These are phyloP conservation scores for Salticus scenicus DNA, from an alignment of 2,888 invertebrate genomes.

Conservation along the genomic window DNA sequence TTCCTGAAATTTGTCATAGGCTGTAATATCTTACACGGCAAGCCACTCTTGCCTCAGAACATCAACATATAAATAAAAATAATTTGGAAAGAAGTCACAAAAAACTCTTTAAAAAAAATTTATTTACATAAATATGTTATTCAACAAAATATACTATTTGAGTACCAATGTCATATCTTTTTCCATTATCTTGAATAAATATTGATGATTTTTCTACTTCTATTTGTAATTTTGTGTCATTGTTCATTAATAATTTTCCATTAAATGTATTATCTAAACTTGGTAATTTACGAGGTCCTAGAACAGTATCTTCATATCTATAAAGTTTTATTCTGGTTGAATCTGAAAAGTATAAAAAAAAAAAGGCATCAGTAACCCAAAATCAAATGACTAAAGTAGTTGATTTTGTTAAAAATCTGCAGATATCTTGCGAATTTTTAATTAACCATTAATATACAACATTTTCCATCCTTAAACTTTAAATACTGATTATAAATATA, in stretches of 20 bases:
- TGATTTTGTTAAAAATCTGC: no score
- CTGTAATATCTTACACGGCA: no score
- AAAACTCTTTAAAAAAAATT: background rate
- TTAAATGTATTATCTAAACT: slow-evolving; percentile 81
- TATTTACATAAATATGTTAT: slow-evolving; percentile 19
- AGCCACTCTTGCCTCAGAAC: no score
- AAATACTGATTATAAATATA: no score
- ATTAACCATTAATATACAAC: no score
- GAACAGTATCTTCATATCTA: slow-evolving; percentile 84
- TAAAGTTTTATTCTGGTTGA: slow-evolving; percentile 82
- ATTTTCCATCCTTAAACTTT: no score
- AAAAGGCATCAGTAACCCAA: background rate
- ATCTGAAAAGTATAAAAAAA: slow-evolving; percentile 77
- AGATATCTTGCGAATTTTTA: no score
- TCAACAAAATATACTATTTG: slow-evolving; percentile 59
- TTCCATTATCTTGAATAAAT: slow-evolving; percentile 56
- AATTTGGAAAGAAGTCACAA: no score
- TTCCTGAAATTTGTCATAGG: no score
- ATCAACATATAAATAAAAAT: no score
- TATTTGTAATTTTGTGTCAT: slow-evolving; percentile 38
- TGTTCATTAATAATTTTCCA: slow-evolving; percentile 77
- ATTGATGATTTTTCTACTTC: slow-evolving; percentile 56
- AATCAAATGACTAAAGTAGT: no score
- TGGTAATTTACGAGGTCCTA: slow-evolving; percentile 87
- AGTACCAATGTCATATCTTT: slow-evolving; percentile 52